Base-by-base conservation (phyloP, 2,888 invertebrate genomes). In the Lithophane semibrunnea region DNA sequence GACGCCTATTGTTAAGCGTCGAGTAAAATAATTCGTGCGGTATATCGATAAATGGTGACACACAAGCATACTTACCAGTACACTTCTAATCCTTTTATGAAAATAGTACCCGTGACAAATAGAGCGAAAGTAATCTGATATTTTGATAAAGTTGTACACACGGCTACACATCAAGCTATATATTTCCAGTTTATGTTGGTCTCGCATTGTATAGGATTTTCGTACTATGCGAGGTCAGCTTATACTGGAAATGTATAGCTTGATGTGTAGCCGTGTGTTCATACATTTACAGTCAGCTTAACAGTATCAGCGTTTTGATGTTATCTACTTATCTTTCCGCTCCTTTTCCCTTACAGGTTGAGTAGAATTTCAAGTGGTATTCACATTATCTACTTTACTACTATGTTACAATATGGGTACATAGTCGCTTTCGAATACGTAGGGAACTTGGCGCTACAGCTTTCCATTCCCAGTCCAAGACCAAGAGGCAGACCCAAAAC, bases 141-240 rank as follows among this genome's bases (percentile, higher is more conserved):
- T 78, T 79, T 77, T 61, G 80, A 85, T 87, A 88, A 85, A 79
- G 58, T 75, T 70, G n/a, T n/a, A n/a, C n/a, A n/a, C n/a, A n/a
- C n/a, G n/a, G n/a, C n/a, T n/a, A n/a, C n/a, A n/a, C n/a, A n/a
- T n/a, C n/a, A n/a, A n/a, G n/a, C n/a, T n/a, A n/a, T n/a, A n/a
- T n/a, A n/a, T n/a, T n/a, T n/a, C n/a, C n/a, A n/a, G n/a, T n/a
- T n/a, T n/a, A n/a, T n/a, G n/a, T n/a, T n/a, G n/a, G n/a, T n/a
- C n/a, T n/a, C n/a, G n/a, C n/a, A n/a, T n/a, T n/a, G n/a, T n/a
- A n/a, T n/a, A n/a, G n/a, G n/a, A n/a, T n/a, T n/a, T n/a, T n/a
- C n/a, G n/a, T n/a, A n/a, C n/a, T n/a, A n/a, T n/a, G n/a, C n/a
- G n/a, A n/a, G n/a, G n/a, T n/a, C n/a, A n/a, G n/a, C n/a, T n/a